Evolutionary conservation across 2,888 invertebrate genomes (phyloP).

Genomic region (Choreutis nemorana): DNA sequence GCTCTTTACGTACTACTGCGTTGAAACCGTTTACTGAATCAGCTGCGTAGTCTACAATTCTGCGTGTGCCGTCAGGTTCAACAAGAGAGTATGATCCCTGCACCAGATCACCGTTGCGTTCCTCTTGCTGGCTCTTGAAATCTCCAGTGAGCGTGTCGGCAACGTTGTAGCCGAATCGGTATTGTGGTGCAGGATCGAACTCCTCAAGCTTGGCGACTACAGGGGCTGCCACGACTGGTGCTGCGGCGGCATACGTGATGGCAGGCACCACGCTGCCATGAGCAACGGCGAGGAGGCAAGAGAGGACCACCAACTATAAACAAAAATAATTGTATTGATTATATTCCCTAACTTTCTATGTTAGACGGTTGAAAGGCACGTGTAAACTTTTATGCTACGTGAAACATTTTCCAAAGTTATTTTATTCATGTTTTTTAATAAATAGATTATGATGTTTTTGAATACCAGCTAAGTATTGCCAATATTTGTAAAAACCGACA

Average conservation of each 20-base stretch:
- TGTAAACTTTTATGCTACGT: too few relatives aligned
- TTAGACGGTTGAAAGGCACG: too few relatives aligned
- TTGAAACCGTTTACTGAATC: constrained; percentile 51
- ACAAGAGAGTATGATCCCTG: constrained; percentile 49
- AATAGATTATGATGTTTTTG: neutral
- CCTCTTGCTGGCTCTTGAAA: constrained; percentile 55
- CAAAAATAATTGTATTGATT: too few relatives aligned
- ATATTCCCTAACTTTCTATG: neutral
- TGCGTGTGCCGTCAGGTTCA: constrained; percentile 48
- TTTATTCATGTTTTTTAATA: neutral
- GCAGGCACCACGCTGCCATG: constrained; percentile 40
- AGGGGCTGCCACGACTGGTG: constrained; percentile 27
- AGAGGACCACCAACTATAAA: constrained; percentile 49
- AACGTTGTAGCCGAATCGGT: constrained; percentile 54
- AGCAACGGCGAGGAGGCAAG: constrained; percentile 39
- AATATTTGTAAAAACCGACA: neutral
- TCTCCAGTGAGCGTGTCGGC: constrained; percentile 53
- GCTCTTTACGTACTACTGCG: constrained; percentile 49
- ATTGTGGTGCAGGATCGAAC: constrained; percentile 67
- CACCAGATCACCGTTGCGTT: constrained; percentile 63
- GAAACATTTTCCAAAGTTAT: neutral
- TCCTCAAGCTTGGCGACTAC: constrained; percentile 42
- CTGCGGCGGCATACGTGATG: constrained; percentile 25
- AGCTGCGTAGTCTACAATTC: constrained; percentile 45
- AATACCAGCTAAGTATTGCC: neutral